Evolutionary conservation across 2,797 vertebrate species (phyloP).

Genomic region (Rhynchonycteris naso): DNA sequence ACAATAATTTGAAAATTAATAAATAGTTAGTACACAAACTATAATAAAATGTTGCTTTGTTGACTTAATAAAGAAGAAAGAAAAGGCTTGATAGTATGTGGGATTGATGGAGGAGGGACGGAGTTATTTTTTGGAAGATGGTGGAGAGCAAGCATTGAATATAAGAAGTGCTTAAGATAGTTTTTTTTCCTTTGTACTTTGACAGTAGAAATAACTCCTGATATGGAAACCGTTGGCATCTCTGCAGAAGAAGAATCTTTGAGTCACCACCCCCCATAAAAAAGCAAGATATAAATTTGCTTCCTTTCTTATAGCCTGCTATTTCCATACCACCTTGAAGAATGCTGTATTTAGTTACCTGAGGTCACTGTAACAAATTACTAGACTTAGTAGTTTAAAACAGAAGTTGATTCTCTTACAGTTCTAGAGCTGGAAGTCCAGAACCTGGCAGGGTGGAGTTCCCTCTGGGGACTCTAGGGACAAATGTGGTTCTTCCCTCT

Average conservation of each 20-base stretch:
- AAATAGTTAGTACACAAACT: neutral
- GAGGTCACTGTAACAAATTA: neutral
- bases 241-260: neutral
- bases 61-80: neutral
- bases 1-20: neutral
- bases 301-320: neutral
- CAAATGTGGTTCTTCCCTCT: neutral
- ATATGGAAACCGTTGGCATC: neutral
- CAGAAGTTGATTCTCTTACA: neutral
- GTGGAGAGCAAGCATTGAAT: neutral
- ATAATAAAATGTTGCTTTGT: conserved; percentile 4
- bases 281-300: neutral
- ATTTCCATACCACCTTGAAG: neutral
- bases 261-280: neutral
- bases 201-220: neutral
- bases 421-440: neutral
- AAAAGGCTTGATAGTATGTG: neutral
- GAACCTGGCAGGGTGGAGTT: neutral
- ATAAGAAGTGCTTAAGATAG: neutral
- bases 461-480: neutral
- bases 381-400: neutral
- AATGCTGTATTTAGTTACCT: conserved; percentile 1
- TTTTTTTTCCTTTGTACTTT: neutral
- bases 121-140: neutral
- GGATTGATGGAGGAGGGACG: neutral